These are phyloP conservation scores for Hydrotaea diabolus DNA, from an alignment of 2,888 invertebrate species.

Conservation along the genomic window DNA sequence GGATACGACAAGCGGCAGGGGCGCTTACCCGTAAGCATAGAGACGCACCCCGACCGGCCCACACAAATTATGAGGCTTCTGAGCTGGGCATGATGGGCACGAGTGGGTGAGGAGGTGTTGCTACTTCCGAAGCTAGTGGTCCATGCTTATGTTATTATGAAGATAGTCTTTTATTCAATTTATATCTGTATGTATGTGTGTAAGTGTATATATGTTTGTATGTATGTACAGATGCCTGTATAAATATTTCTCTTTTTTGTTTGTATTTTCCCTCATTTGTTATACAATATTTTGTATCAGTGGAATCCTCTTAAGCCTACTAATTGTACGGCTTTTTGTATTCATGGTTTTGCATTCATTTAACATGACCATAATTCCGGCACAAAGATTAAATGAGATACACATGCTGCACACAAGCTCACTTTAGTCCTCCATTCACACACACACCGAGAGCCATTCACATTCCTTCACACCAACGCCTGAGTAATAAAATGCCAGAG, in stretches of 20 bases:
- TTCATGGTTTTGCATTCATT: constrained; percentile 67
- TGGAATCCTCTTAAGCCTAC: constrained; percentile 73
- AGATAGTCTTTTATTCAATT: constrained; percentile 57
- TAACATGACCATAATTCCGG: constrained; percentile 63
- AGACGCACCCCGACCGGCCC: background rate
- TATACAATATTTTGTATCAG: constrained; percentile 59
- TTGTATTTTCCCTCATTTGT: constrained; percentile 38
- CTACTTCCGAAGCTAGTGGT: background rate
- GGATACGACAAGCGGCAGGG: background rate
- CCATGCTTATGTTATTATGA: constrained; percentile 30
- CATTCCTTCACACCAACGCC: constrained; percentile 10
- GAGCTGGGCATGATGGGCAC: background rate
- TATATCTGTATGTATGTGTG: constrained; percentile 46
- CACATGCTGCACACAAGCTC: constrained; percentile 40
- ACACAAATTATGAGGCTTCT: constrained; percentile 40
- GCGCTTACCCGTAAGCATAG: too few relatives aligned
- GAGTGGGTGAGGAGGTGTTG: background rate
- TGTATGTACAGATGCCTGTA: constrained; percentile 1
- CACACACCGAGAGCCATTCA: constrained; percentile 20
- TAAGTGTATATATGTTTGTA: constrained; percentile 30
- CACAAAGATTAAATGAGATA: constrained; percentile 64
- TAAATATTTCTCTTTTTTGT: constrained; percentile 33
- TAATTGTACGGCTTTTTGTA: constrained; percentile 75
- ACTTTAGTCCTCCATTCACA: background rate
- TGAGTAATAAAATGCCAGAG: constrained; percentile 18